Base-by-base conservation (phyloP, 1,140 invertebrate genomes). In the Euwallacea fornicatus region DNA sequence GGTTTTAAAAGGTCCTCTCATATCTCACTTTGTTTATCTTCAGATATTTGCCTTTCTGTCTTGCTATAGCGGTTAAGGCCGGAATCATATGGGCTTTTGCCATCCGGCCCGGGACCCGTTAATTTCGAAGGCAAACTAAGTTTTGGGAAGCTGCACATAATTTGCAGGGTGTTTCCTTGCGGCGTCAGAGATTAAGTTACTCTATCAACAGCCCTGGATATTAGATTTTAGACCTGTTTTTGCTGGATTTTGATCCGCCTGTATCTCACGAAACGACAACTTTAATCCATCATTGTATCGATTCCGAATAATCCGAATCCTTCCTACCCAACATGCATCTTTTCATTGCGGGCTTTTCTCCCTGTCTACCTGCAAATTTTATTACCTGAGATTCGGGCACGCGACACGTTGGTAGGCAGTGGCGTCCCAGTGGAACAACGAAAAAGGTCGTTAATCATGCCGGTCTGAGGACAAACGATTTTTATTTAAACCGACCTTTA, bases 1-100 rank as follows among this genome's bases (percentile, higher is more conserved):
- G 42, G 11, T 61, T 61, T 61, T 58, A 63, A 8, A 15, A 16
- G n/a, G n/a, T 63, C 60, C 2, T 66, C 47, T 56, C 55, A 15
- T 50, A 53, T 55, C 64, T 66, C 47, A 15, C 42, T 43, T 55
- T 66, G 42, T 63, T 63, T 63, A 55, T 66, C 64, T 55, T 66
- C 42, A 16, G n/a, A 42, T 59, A 60, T 67, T 67, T 67, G 54
- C 65, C 65, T 44, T 67, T 67, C 62, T 54, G 13, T 65, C 46
- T 54, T 54, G 62, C 62, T 54, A 41, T 65, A 41, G 62, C 54
- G 62, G 62, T 65, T 65, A 53, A 16, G 33, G 62, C 62, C 50
- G 43, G 65, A 58, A 60, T 67, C 54, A 33, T 44, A 33, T 33
- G 54, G 55, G 62, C 15, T 50, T 46, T 54, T 54, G 42, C 62